phyloP scores from a whole-genome alignment of 2,797 vertebrate species.

The Anabacerthia variegaticeps region DNA sequence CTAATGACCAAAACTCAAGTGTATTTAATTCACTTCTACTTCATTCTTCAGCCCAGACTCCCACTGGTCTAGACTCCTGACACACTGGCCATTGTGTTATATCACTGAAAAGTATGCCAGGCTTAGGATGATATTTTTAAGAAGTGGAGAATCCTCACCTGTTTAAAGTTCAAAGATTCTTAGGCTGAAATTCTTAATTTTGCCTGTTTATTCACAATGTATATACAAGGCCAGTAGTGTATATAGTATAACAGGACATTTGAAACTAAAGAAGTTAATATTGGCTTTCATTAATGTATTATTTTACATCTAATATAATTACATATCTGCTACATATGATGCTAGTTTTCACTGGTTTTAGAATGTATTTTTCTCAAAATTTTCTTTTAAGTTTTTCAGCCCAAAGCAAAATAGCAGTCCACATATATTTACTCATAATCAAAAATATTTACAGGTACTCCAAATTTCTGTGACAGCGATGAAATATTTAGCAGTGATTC shows the following conservation, averaged over 20 bases:
- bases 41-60: not conserved
- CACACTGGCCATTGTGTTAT: not conserved
- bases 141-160: rapidly evolving
- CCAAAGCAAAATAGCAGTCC: not conserved
- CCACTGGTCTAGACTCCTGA: not conserved
- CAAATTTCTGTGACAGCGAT: not conserved
- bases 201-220: not conserved
- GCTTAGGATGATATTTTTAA: not conserved
- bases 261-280: not conserved
- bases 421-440: not conserved
- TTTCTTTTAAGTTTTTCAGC: not conserved
- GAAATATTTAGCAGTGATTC: not conserved
- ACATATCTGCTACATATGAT: not conserved
- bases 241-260: not conserved
- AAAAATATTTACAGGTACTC: not conserved
- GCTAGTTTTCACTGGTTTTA: not conserved
- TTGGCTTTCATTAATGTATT: not conserved
- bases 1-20: not conserved
- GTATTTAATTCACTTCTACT: not conserved
- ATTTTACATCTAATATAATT: not conserved
- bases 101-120: not conserved
- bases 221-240: not conserved
- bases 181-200: not conserved
- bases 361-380: not conserved
- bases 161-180: not conserved